Base-by-base conservation (phyloP, 2,113 vertebrate genomes). In the Otus sunia region DNA sequence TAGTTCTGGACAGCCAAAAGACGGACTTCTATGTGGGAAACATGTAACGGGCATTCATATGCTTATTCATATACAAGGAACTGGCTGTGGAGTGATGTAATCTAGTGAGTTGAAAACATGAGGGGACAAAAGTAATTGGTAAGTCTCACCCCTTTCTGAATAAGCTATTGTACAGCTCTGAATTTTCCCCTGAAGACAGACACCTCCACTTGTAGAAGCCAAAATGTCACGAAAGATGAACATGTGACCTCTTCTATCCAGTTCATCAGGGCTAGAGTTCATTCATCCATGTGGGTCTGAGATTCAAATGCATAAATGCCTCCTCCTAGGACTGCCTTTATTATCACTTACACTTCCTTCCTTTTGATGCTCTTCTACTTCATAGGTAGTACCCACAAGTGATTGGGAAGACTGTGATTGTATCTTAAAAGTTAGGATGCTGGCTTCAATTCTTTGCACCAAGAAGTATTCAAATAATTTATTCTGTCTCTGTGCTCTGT, bases 281-380 rank as follows among this genome's bases (percentile, higher is more conserved):
- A 32, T 19, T 85, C 0, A 1, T 32, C 20, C 0, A 0, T 18
- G 10, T 14, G 17, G 8, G 12, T 69, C 19, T 86, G 50, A 83
- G 14, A 64, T 60, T 75, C 26, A 60, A 66, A 59, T 22, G 6
- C 50, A 69, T 43, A 68, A 86, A 76, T 62, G 8, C 4, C 32
- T 68, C 52, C 12, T 85, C 10, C 18, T 12, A 58, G 26, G 32
- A 17, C 56, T 93, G 13, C 50, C 34, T 89, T 56, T 77, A n/a
- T 64, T 68, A 49, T 43, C 32, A 39, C 32, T 67, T 43, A 41
- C 5, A 26, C 32, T 81, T 74, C 55, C 22, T 63, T 86, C 32
- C 9, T 90, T 71, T 87, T 75, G 29, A 11, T 68, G 20, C 6
- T 87, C 16, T 49, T 91, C 20, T 58, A 45, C 55, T 87, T 91